phyloP scores from a whole-genome alignment of 2,113 vertebrate genomes.

The Puntigrus tetrazona region DNA sequence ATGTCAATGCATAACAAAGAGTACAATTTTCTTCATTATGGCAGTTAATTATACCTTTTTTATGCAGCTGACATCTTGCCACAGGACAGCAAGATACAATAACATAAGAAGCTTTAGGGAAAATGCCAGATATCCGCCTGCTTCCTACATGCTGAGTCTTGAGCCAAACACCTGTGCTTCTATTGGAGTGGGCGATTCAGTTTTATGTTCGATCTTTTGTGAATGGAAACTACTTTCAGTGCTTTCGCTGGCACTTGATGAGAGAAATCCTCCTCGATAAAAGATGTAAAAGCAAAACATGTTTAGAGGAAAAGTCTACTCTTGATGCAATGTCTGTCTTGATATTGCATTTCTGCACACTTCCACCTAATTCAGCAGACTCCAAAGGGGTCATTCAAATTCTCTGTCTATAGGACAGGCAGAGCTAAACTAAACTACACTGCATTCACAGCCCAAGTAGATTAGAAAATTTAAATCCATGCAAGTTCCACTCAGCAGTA shows the following conservation, averaged over 20 bases:
- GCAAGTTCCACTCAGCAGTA: neutral
- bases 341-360: neutral
- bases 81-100: neutral
- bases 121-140: neutral
- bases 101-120: constrained; percentile 4
- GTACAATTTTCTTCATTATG: neutral
- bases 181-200: neutral
- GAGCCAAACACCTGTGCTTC: constrained; percentile 6
- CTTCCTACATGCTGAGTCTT: neutral
- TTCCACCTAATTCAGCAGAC: neutral
- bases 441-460: neutral
- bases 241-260: neutral
- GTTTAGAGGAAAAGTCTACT: neutral
- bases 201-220: neutral
- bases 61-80: neutral
- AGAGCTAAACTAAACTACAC: neutral
- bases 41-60: neutral
- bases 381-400: neutral
- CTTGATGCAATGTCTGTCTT: neutral
- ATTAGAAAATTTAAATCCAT: neutral
- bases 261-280: neutral
- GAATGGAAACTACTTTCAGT: neutral
- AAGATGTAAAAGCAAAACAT: neutral
- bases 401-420: neutral
- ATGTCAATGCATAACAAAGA: neutral